Conservation (phyloP, 2,888 invertebrate genomes). For the Heliconius aoede region DNA sequence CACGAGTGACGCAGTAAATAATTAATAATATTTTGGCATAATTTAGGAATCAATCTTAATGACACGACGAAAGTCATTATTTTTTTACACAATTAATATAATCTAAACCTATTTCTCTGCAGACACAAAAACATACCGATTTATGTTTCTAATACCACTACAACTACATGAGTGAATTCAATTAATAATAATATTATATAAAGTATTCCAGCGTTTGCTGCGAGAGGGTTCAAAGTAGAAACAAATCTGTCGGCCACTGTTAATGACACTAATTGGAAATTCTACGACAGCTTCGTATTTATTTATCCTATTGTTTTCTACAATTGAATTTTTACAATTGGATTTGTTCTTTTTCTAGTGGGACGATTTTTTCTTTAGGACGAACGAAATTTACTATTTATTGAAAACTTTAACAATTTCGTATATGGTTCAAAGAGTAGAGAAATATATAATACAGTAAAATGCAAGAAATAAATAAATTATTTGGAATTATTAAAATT, state of each 20-base stretch:
- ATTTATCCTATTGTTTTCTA: slow-evolving; percentile 22
- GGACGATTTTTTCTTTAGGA: too few relatives aligned
- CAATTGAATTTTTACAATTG: slow-evolving; percentile 13
- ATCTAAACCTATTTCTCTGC: too few relatives aligned
- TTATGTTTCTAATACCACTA: not conserved
- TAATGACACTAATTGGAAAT: slow-evolving; percentile 42
- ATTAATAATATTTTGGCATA: not conserved
- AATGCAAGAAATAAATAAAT: too few relatives aligned
- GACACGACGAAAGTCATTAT: not conserved
- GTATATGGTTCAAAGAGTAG: not conserved
- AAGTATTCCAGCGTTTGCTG: not conserved
- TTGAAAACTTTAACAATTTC: not conserved
- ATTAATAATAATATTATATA: not conserved
- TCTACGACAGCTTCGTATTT: slow-evolving; percentile 37
- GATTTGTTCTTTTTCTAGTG: slow-evolving; percentile 28
- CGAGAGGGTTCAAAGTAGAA: slow-evolving; percentile 24
- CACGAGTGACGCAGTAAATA: too few relatives aligned
- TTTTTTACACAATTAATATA: too few relatives aligned
- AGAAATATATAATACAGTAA: too few relatives aligned
- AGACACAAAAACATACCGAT: not conserved
- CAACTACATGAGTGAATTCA: not conserved
- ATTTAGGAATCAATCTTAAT: not conserved
- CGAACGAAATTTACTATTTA: slow-evolving; percentile 21
- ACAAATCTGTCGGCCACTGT: slow-evolving; percentile 31
- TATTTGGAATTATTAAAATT: too few relatives aligned